These are phyloP conservation scores for Melitaea athalia DNA, from an alignment of 2,888 invertebrate genomes.

Conservation along the genomic window DNA sequence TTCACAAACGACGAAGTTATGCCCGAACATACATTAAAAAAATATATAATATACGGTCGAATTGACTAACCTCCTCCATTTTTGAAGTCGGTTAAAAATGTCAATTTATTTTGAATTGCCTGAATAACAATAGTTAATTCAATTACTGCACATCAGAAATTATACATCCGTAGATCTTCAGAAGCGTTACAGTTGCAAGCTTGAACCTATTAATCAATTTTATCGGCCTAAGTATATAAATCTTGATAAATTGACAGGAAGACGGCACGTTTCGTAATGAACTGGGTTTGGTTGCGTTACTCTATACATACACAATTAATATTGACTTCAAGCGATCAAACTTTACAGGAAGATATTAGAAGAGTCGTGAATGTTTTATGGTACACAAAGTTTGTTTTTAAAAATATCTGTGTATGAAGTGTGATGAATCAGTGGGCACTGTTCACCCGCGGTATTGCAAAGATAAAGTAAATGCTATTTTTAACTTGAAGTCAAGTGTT, in stretches of 20 bases:
- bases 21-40: too few relatives aligned
- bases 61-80: too few relatives aligned
- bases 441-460: neutral
- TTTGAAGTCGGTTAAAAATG: too few relatives aligned
- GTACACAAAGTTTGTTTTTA: neutral
- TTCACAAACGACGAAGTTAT: too few relatives aligned
- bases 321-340: constrained; percentile 2
- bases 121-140: neutral
- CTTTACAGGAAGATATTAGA: neutral
- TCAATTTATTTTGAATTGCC: neutral
- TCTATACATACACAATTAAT: neutral
- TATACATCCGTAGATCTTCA: constrained; percentile 8
- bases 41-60: too few relatives aligned
- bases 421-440: neutral
- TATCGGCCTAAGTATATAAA: constrained; percentile 14
- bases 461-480: neutral
- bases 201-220: constrained; percentile 14
- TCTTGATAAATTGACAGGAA: constrained; percentile 17
- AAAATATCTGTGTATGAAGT: constrained; percentile 4
- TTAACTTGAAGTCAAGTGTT: neutral
- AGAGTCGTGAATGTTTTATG: neutral
- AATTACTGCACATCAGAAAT: constrained; percentile 3
- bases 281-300: constrained; percentile 4
- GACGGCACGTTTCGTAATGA: constrained; percentile 10
- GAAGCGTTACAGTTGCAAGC: constrained; percentile 8